Base-by-base conservation (phyloP, 23 tunicate species). In the Trididemnum nubilum region DNA sequence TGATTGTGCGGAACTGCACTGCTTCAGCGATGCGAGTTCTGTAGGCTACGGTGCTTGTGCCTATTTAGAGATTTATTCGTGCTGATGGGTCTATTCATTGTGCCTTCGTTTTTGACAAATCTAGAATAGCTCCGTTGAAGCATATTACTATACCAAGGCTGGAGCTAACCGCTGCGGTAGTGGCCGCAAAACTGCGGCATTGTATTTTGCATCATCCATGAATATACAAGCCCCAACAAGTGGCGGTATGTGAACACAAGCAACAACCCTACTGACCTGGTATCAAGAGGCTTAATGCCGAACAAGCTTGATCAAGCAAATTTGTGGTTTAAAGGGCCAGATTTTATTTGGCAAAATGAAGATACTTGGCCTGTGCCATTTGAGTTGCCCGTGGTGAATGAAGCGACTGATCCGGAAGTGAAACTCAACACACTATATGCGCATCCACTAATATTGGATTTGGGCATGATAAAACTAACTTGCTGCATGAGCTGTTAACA, bases 271-370 rank as follows among this genome's bases (percentile, higher is more conserved):
- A 83, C 85, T 3, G 85, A 82, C 38, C 12, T 82, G 22, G 85
- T 36, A 26, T 82, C 79, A 2, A 39, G 85, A 27, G 85, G 85
- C 1, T 33, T 71, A 33, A 38, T 72, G 64, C 85, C 79, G 3
- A 49, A 33, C 28, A 25, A 82, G 1, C 22, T 72, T 19, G 30
- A 44, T 4, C 18, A 26, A 24, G 79, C 79, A 1, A 35, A 21
- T 15, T 2, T 72, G 49, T 83, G 87, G 87, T 83, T 83, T 54
- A 22, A 2, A 5, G 87, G 87, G 2, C 87, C 87, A 1, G 50
- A 51, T 31, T 83, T 83, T 83, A 32, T 83, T 26, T 36, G 81
- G n/a, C 27, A 73, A 21, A 71, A 33, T 30, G 52, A 73, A 22
- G 34, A 22, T 23, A 4, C 21, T 7, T 83, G 87, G 81, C 87